Evolutionary conservation across 2,797 vertebrate genomes (phyloP), one percentile per base, ranked within the genome.

Genomic region (Salarias fasciatus): DNA sequence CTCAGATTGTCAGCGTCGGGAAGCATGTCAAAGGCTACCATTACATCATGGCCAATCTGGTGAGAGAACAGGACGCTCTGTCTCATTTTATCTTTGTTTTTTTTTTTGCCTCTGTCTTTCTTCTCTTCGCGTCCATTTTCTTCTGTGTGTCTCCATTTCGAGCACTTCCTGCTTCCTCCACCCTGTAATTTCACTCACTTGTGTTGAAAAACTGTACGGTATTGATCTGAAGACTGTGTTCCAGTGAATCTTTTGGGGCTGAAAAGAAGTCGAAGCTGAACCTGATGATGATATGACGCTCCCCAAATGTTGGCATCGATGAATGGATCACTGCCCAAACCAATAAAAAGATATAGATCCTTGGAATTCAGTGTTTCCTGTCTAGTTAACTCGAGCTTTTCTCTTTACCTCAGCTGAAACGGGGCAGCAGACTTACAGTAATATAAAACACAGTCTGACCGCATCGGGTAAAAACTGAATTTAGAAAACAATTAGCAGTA

Each of bases 11-110:
- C 85, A 98, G 96, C n/a, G 95, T 97, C 44, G 96, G 96, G 68
- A 98, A 98, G 71, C 96, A 98, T 50, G 96, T 98, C 76, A 97
- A 97, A 93, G 96, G 96, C 75, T 97, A 98, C 87, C 96, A 98
- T 88, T 98, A 97, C 90, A 97, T 98, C 92, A 94, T 97, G 92
- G 96, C 96, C 86, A 98, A 97, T 83, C 91, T 97, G 95, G 96
- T 98, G 92, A 97, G 96, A 10, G 15, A 29, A 14, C 8, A 2
- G 8, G 7, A 59, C n/a, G n/a, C 36, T 40, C 46, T 9, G 51
- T 7, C 5, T 29, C 1, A 1, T 18, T 10, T 0, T 44, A 11
- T 11, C n/a, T 4, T 45, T 11, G 11, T 3, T 5, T 5, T 18
- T 5, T 11, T 18, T 6, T 10, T 12, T 6, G 0, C 35, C 9